Conservation (phyloP, 1,140 invertebrate species). For the Scaptomyza graminum region DNA sequence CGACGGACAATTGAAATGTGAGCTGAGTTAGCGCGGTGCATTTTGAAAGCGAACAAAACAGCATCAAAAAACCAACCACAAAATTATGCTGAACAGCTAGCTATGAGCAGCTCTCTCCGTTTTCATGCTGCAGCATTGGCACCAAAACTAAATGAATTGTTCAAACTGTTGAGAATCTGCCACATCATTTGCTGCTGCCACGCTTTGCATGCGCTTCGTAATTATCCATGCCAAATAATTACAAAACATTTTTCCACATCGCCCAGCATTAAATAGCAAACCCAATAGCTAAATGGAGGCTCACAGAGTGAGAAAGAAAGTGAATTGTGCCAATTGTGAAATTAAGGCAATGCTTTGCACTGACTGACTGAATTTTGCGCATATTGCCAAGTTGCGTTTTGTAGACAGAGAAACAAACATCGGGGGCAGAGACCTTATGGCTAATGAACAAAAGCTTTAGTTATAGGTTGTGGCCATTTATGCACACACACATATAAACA, state of each 20-base stretch:
- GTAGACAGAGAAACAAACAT: too few species aligned
- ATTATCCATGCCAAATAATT: conserved; percentile 75
- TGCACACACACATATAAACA: neutral
- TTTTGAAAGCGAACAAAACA: conserved; percentile 3
- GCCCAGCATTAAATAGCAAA: conserved; percentile 53
- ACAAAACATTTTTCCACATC: conserved; percentile 72
- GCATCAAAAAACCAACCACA: conserved; percentile 34
- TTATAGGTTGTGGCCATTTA: too few species aligned
- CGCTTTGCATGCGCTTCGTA: conserved; percentile 59
- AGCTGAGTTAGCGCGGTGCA: conserved; percentile 40
- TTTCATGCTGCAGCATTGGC: neutral
- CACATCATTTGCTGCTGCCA: conserved; percentile 47
- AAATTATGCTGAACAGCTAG: conserved; percentile 55
- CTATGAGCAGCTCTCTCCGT: neutral
- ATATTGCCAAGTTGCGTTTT: neutral
- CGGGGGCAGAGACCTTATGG: too few species aligned
- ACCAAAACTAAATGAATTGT: conserved; percentile 31
- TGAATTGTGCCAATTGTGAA: conserved; percentile 26
- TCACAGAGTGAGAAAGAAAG: neutral
- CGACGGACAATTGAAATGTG: conserved; percentile 68
- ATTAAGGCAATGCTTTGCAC: conserved; percentile 1
- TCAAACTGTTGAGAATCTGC: conserved; percentile 51
- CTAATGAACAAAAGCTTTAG: neutral
- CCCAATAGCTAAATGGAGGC: neutral
- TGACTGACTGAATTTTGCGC: conserved; percentile 10